Evolutionary conservation across 1,140 invertebrate genomes (phyloP).

Genomic region (Plectrocnemia conspersa): DNA sequence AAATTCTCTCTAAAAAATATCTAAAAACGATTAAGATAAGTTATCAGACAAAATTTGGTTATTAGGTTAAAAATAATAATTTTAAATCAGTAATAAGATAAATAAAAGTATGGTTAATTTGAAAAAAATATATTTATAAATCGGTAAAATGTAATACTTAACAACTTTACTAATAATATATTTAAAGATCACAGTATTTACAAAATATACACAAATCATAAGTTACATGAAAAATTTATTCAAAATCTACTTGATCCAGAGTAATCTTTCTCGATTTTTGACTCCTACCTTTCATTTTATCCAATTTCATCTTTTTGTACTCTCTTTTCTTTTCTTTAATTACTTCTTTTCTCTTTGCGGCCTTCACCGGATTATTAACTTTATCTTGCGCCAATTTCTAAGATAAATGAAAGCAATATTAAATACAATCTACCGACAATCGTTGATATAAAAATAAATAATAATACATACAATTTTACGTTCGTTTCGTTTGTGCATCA

Average conservation of each 20-base stretch:
- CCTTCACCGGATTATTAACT: conserved; percentile 70
- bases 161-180: conserved; percentile 4
- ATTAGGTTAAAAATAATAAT: no score
- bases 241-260: not conserved
- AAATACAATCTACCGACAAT: conserved; percentile 8
- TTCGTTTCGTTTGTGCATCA: conserved; percentile 55
- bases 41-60: no score
- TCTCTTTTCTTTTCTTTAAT: conserved; percentile 72
- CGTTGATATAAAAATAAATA: not conserved
- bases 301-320: conserved; percentile 65
- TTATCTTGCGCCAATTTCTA: conserved; percentile 55
- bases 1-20: no score
- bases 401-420: not conserved
- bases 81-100: no score
- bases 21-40: no score
- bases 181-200: conserved; percentile 13
- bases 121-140: no score
- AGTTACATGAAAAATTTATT: no score
- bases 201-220: conserved; percentile 3
- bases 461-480: conserved; percentile 56
- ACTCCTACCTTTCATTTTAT: conserved; percentile 47
- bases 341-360: conserved; percentile 71
- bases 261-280: conserved; percentile 17
- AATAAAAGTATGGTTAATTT: no score
- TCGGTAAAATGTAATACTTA: not conserved